Percentiles rank a stretch among this genome's conserved stretches.
phyloP scores from a whole-genome alignment of 2,797 vertebrate species.

The Mus spretus region DNA sequence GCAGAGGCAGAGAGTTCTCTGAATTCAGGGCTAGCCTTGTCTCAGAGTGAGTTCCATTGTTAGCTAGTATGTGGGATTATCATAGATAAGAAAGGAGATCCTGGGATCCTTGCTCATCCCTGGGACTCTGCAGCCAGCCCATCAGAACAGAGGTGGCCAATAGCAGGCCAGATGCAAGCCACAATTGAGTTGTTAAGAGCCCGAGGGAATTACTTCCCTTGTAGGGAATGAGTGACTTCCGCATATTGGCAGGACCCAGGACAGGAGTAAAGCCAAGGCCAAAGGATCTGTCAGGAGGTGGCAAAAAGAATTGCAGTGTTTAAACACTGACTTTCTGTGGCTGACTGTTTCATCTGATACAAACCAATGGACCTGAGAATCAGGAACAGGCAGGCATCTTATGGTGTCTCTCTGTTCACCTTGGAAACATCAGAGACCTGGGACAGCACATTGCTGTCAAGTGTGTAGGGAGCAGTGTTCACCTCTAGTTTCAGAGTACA shows the following conservation, averaged over 20 bases:
- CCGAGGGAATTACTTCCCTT: too few species aligned
- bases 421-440: background rate
- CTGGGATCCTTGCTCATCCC: background rate
- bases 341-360: background rate
- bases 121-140: background rate
- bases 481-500: background rate
- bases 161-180: background rate
- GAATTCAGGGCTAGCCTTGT: background rate
- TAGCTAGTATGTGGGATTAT: background rate
- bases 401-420: background rate
- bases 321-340: background rate
- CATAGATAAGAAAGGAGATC: background rate
- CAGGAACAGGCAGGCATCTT: background rate
- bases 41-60: background rate
- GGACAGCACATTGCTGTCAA: background rate
- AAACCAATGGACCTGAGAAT: background rate
- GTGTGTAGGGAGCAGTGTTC: accelerated
- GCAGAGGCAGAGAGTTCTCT: background rate
- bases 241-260: background rate
- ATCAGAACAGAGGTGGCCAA: background rate
- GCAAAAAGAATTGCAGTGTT: background rate
- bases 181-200: background rate
- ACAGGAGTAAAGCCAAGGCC: background rate
- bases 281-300: background rate
- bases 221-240: background rate